Base-by-base conservation (phyloP, 2,113 vertebrate genomes). In the Puffinus mauretanicus region DNA sequence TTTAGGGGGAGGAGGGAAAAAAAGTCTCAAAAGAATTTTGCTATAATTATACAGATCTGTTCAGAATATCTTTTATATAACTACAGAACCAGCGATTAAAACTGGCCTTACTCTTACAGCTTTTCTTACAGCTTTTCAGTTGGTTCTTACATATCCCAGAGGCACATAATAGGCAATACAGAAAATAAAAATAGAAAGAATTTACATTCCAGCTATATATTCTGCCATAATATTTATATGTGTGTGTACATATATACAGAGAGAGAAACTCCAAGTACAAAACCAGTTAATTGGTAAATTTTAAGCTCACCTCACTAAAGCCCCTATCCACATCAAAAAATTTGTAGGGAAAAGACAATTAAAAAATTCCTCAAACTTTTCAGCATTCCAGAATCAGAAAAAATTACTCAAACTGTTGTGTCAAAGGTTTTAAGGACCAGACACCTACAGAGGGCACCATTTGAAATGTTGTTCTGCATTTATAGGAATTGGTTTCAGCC, bases 101-200 rank as follows among this genome's bases (percentile, higher is more conserved):
- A 75, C 58, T 95, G 86, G 80, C 75, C 38, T 86, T 73, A 52
- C 8, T 77, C 75, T 94, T 94, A 88, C 75, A 95, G 82, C 58
- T 96, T 91, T 89, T 82, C 52, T 94, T 94, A 88, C 75, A 95
- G 82, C 58, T 96, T 91, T 89, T 82, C 52, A 55, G 60, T 87
- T 80, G 57, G 66, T 36, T 96, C 65, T 96, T 84, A 90, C 65
- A 82, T 78, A 94, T 95, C 24, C 27, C 47, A 93, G 96, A 97
- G 96, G 93, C 96, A 97, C 91, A 73, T 32, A 85, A 69, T 87
- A 94, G 86, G 92, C 69, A 97, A 81, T 92, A 87, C 76, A 96
- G 88, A 94, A 96, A 95, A 96, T 94, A 95, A 94, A 94, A 92
- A 96, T 94, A 96, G 61, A 95, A 88, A 93, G 73, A 81, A 61